Base-by-base conservation (phyloP, 2,888 invertebrate genomes). In the Melinopterus prodromus region DNA sequence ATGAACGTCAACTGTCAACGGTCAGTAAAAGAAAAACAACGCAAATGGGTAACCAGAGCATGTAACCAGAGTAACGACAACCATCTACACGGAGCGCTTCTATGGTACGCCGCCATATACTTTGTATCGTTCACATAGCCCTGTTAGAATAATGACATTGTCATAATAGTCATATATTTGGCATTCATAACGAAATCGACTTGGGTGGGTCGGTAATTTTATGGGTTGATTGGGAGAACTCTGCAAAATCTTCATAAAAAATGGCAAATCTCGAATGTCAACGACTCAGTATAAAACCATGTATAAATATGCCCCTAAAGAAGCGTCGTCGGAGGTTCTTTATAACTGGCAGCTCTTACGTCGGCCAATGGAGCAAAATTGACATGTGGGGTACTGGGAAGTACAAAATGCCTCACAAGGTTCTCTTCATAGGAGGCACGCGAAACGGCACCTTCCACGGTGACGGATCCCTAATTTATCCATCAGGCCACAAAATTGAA, bases 381-480 rank as follows among this genome's bases (percentile, higher is more conserved):
- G 92, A 92, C 69, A 93, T 94, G 92, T 90, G 91, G 35, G 94
- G 93, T 38, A 87, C 87, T 77, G 94, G 94, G 38, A 88, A 87
- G 71, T 94, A 92, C 86, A 89, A 87, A 0, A 92, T 92, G 86
- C 91, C 92, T 2, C 92, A 93, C 85, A 92, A 80, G 70, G 91
- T 91, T 0, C 85, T 89, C 72, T 93, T 94, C 86, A 90, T 92
- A 83, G 95, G 95, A 2, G 90, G 92, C 53, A 91, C 95, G 84
- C 90, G 91, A 82, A 93, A 94, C 85, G 94, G 94, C 0, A 90
- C 92, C 90, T 95, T 95, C 86, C 77, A 79, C 74, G 95, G 95
- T 0, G 86, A 88, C 1, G 95, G 95, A 0, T 91, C 91, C 16
- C 88, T 94, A 74, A 90, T 86, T 82, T 95, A 92, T 86, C 92